phyloP scores from a whole-genome alignment of 2,113 vertebrate genomes.

The Australoheros scitulus region DNA sequence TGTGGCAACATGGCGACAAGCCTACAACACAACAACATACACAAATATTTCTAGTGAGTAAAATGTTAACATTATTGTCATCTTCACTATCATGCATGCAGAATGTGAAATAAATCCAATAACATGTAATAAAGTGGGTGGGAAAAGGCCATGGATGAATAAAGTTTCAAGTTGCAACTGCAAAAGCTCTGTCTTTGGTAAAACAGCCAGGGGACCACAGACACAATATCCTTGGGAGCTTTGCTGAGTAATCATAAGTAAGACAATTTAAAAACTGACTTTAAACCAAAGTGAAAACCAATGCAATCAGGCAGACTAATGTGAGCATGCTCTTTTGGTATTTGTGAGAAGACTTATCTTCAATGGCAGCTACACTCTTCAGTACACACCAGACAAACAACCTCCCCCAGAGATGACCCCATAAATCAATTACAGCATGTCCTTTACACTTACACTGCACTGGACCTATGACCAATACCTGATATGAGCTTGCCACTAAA shows the following conservation, averaged over 20 bases:
- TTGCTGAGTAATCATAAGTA: constrained; percentile 20
- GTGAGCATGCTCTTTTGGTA: constrained; percentile 16
- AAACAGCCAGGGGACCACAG: constrained; percentile 36
- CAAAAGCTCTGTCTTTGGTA: not conserved
- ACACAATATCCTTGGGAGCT: not conserved
- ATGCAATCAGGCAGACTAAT: constrained; percentile 21
- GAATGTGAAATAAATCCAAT: not conserved
- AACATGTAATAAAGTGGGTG: not conserved
- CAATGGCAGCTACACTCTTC: not conserved
- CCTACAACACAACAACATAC: not conserved
- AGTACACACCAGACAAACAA: constrained; percentile 12
- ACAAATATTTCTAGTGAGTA: not conserved
- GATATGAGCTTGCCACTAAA: constrained; percentile 8
- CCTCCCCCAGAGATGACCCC: constrained; percentile 1
- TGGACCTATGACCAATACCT: constrained; percentile 3
- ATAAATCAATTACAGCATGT: constrained; percentile 17
- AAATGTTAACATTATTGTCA: not conserved
- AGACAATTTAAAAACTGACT: constrained; percentile 4
- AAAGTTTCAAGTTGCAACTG: not conserved
- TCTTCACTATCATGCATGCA: not conserved
- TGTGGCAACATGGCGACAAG: not conserved
- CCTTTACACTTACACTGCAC: constrained; percentile 11
- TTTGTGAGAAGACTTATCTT: constrained; percentile 19
- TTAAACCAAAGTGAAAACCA: constrained; percentile 6
- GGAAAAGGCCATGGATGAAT: not conserved